A percentile compares a stretch with the other conserved stretches of the same genome.
Conservation (phyloP, 1,140 invertebrate species). For the Centruroides vittatus region DNA sequence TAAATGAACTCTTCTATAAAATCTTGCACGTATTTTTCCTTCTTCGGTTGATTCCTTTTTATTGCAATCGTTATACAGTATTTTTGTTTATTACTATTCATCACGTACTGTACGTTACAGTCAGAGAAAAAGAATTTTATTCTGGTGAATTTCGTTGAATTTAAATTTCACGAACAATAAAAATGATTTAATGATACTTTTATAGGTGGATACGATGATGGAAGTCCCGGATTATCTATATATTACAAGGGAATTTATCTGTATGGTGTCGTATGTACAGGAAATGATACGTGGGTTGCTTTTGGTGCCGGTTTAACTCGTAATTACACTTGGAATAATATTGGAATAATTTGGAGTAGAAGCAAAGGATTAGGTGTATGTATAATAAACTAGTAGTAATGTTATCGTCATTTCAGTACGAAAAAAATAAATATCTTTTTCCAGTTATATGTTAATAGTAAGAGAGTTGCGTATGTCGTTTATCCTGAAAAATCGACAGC, state of each 20-base stretch:
- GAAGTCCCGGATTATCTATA: slow-evolving; percentile 21
- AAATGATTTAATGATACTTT: background rate
- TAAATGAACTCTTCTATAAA: no score
- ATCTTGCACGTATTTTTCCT: no score
- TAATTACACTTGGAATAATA: slow-evolving; percentile 22
- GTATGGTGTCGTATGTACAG: slow-evolving; percentile 22
- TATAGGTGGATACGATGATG: slow-evolving; percentile 10
- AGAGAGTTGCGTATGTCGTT: slow-evolving; percentile 7
- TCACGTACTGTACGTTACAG: no score
- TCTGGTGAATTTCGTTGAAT: no score
- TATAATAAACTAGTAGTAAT: background rate
- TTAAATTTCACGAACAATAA: no score
- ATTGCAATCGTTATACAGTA: no score
- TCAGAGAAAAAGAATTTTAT: no score
- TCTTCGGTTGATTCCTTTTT: no score
- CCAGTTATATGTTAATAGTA: slow-evolving; percentile 17
- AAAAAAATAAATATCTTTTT: background rate
- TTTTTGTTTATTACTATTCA: no score
- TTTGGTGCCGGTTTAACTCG: slow-evolving; percentile 15
- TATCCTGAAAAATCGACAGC: slow-evolving; percentile 8
- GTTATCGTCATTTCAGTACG: background rate
- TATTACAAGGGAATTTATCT: slow-evolving; percentile 18
- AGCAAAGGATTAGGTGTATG: slow-evolving; percentile 13
- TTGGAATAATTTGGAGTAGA: slow-evolving; percentile 18
- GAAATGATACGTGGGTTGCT: slow-evolving; percentile 20